Evolutionary conservation across 1,140 invertebrate genomes (phyloP), one percentile per base, ranked within the genome.

Genomic region (Ptiloglossa arizonensis): DNA sequence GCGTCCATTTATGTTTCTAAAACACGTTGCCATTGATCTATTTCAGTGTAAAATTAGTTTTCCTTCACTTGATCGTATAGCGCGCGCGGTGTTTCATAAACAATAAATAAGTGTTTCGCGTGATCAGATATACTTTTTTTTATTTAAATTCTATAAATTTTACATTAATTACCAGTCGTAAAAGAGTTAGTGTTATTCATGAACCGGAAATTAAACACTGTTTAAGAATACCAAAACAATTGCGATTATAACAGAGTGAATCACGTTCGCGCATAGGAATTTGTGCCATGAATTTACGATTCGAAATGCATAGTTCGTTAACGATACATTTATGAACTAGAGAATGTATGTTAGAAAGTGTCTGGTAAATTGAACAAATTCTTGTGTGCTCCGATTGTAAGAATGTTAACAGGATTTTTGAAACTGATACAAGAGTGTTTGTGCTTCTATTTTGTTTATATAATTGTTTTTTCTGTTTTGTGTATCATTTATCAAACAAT

Each of bases 271-370:
- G 38, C 52, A n/a, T 48, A 59, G 64, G 50, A 59, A 75, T 57
- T 56, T 29, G 41, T 59, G 73, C 46, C 73, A 69, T 44, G 38
- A 59, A 46, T 68, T 54, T 57, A 57, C 11, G 1, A 75, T 75
- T 75, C 73, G 22, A 75, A 59, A 27, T 75, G 63, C 29, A 56
- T 68, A 41, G 38, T 56, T 75, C 24, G 24, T 68, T 48, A 56
- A 56, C 5, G 35, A 57, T n/a, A 13, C n/a, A 38, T 52, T 52
- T 60, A 72, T 48, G 6, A 35, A 35, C 29, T 22, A 15, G 13
- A 0, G 5, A 13, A n/a, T 54, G 1, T n/a, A 32, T 41, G n/a
- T 17, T 73, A 64, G 46, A 66, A 66, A 66, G 48, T 66, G n/a
- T 17, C 29, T 11, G 15, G 38, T 54, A 27, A 35, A 60, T 41